phyloP scores from a whole-genome alignment of 2,113 vertebrate genomes.

The Coptodon rendalli region DNA sequence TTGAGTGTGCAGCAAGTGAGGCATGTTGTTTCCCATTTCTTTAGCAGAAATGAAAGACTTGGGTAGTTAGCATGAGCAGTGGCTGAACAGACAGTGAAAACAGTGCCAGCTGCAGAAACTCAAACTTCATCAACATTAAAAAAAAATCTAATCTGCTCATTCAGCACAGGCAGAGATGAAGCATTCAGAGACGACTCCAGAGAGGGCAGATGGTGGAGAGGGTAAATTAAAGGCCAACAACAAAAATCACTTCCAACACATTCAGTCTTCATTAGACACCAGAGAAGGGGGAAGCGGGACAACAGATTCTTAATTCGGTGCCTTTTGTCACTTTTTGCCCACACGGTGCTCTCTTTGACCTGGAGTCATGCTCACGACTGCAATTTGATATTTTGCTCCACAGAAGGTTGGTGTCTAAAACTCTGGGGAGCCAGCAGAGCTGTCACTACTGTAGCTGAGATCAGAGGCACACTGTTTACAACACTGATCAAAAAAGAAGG shows the following conservation, averaged over 20 bases:
- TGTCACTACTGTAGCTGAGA: not conserved
- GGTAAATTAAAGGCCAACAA: slow-evolving; percentile 24
- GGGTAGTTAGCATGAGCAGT: slow-evolving; percentile 11
- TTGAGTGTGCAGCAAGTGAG: not conserved
- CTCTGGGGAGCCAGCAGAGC: not conserved
- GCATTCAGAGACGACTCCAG: not conserved
- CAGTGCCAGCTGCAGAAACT: slow-evolving; percentile 24
- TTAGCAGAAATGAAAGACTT: slow-evolving; percentile 5
- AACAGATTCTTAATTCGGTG: not conserved
- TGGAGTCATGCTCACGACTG: not conserved
- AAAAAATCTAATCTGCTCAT: not conserved
- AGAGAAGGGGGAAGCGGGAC: not conserved
- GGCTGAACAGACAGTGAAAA: slow-evolving; percentile 21
- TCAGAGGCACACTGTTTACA: not conserved
- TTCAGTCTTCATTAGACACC: slow-evolving; percentile 15
- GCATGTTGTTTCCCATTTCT: slow-evolving; percentile 17
- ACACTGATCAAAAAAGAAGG: not conserved
- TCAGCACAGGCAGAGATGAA: not conserved
- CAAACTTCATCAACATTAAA: slow-evolving; percentile 23
- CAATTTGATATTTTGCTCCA: not conserved
- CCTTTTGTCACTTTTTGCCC: not conserved
- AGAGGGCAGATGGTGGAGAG: slow-evolving; percentile 24
- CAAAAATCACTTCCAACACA: not conserved
- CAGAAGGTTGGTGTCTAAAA: not conserved
- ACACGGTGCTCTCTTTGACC: not conserved